Evolutionary conservation across 1,140 invertebrate genomes (phyloP), one percentile per base, ranked within the genome.

Genomic region (Drosophila setifemur): DNA sequence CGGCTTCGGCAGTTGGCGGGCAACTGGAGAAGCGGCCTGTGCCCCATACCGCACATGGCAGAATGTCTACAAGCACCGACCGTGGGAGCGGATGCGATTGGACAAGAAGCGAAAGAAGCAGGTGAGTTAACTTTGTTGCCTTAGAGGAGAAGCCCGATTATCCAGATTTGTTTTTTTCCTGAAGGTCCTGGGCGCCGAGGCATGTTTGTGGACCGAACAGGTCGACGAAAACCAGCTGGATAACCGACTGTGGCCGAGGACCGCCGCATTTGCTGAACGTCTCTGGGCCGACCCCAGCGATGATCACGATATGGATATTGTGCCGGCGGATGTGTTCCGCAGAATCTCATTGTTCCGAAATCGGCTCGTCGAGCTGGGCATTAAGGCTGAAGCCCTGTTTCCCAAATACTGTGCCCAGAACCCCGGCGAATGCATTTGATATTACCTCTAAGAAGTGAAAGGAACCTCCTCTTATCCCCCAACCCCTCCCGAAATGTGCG

Each of bases 1-100:
- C 73, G 95, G 95, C 0, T 96, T 95, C 79, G 95, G 95, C 1
- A 94, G 93, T 33, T 96, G 95, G 95, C 91, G 95, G 4, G 95
- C 88, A 88, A 91, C 72, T 70, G 92, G 55, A 0, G 93, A 94
- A 35, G 95, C 94, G 0, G 94, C 95, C 31, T 96, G 96, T 75
- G 94, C 95, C 3, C 95, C 95, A 1, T 96, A 96, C 81, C 92
- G 94, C 33, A 95, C 94, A 1, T 96, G 96, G 96, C 95, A 96
- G 87, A 94, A 94, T 45, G 93, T 96, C 1, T 96, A 96, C 88
- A 95, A 94, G 88, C 96, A 97, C 79, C 91, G 94, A 61, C 95
- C 95, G 0, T 95, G 95, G 95, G 91, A 90, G 18, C 68, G 89
- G 4, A 90, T 90, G 89, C 89, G 82, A 11, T 53, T 90, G 16